phyloP scores from a whole-genome alignment of 2,113 vertebrate species.

The Petaurus breviceps region DNA sequence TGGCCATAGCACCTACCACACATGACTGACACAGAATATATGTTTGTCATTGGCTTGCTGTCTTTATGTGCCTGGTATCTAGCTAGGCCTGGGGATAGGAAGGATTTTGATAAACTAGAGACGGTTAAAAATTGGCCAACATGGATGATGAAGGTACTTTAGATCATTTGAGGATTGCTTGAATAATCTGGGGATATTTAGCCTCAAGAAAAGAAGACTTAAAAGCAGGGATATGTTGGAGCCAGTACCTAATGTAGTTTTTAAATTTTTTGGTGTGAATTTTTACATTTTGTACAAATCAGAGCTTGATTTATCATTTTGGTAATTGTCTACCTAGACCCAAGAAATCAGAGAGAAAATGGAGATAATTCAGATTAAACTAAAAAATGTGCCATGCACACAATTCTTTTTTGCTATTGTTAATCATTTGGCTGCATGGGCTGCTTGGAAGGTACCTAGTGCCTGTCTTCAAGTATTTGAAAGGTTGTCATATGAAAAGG shows the following conservation, averaged over 20 bases:
- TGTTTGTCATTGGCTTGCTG: background rate
- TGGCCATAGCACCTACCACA: background rate
- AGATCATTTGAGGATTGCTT: background rate
- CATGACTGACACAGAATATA: background rate
- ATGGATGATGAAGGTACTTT: background rate
- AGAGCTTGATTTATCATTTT: background rate
- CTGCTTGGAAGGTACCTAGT: background rate
- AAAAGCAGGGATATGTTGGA: background rate
- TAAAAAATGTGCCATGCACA: background rate
- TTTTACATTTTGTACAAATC: background rate
- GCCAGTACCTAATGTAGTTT: background rate
- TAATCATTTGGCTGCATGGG: background rate
- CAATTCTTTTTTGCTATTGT: background rate
- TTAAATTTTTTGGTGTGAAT: background rate
- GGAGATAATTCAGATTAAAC: background rate
- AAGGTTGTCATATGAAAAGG: background rate
- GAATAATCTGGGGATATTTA: background rate
- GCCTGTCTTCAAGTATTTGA: background rate
- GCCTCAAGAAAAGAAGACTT: background rate
- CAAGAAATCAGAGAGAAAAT: background rate
- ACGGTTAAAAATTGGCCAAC: background rate
- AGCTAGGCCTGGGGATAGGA: background rate
- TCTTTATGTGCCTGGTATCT: background rate
- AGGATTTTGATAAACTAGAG: background rate
- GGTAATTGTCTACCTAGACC: background rate